Evolutionary conservation across 2,888 invertebrate species (phyloP), one percentile per base, ranked within the genome.

Genomic region (Pollenia griseotomentosa): DNA sequence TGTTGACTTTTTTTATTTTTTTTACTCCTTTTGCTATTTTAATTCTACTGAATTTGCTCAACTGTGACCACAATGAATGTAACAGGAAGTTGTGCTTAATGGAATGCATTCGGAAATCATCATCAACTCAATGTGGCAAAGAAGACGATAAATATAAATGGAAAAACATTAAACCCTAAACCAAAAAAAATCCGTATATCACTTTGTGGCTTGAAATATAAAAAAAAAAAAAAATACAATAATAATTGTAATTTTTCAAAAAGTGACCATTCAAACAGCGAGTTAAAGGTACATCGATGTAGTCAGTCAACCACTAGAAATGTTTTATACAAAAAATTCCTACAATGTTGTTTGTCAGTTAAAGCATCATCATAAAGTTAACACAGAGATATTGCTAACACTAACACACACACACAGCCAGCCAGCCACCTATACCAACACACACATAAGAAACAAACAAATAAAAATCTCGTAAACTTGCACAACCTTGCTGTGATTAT

Each of bases 101-200:
- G 92, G 90, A 91, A 92, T 90, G 90, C 92, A 91, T 91, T 91
- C 92, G 92, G 92, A 92, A 92, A 91, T 92, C 92, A 92, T 91
- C 92, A 91, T 90, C 91, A 78, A 84, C 84, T 84, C 78, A 87
- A 87, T 84, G 87, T 87, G 81, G 84, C 78, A 55, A 78, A 80
- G 71, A 86, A 80, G 70, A 75, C 79, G 82, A 75, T 83, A 87
- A 85, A 84, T 79, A 51, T 77, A 65, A 70, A 74, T 59, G 74
- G 59, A n/a, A 59, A 66, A 66, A 63, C 23, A 71, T 70, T 44
- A 51, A 61, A 33, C 11, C 23, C 19, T 57, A 12, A 5, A 16
- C 12, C 12, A 19, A 51, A 33, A 59, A n/a, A 59, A 53, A 53
- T 16, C 53, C 8, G 16, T 53, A 53, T 10, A n/a, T 19, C 16